Percentiles rank a stretch among this genome's conserved stretches.
Conservation (phyloP, 2,797 vertebrate species). For the Silurus aristotelis region DNA sequence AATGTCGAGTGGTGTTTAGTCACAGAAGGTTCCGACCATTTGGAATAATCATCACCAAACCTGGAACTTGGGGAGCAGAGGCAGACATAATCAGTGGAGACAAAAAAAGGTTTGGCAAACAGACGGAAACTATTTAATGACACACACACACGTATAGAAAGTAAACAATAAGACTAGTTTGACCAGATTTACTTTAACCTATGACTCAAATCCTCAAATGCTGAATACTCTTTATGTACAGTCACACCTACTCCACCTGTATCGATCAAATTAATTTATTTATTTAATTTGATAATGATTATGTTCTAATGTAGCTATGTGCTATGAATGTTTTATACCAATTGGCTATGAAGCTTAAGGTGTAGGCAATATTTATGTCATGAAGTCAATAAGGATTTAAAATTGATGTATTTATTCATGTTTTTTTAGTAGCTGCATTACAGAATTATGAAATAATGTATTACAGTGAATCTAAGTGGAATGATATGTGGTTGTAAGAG, state of each 20-base stretch:
- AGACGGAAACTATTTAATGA: conserved; percentile 7
- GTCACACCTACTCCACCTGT: not conserved
- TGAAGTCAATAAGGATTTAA: not conserved
- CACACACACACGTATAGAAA: conserved; percentile 3
- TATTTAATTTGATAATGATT: not conserved
- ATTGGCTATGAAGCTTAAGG: not conserved
- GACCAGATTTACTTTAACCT: conserved; percentile 59
- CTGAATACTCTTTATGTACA: not conserved
- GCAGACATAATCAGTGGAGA: not conserved
- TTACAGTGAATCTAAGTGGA: not conserved
- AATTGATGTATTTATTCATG: not conserved
- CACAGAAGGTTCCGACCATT: too few relatives aligned
- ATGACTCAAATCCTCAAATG: conserved; percentile 19
- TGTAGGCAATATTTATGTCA: not conserved
- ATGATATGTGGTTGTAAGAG: not conserved
- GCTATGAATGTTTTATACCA: not conserved
- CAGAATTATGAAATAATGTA: not conserved
- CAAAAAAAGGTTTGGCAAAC: not conserved
- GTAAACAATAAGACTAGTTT: conserved; percentile 55
- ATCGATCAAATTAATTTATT: too few relatives aligned
- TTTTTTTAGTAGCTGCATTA: not conserved
- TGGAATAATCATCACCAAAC: not conserved
- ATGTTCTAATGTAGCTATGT: not conserved
- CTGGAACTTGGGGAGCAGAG: not conserved
- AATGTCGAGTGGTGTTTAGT: not conserved